These are phyloP conservation scores for Chloropsis hardwickii DNA, from an alignment of 2,113 vertebrate genomes.

Conservation along the genomic window DNA sequence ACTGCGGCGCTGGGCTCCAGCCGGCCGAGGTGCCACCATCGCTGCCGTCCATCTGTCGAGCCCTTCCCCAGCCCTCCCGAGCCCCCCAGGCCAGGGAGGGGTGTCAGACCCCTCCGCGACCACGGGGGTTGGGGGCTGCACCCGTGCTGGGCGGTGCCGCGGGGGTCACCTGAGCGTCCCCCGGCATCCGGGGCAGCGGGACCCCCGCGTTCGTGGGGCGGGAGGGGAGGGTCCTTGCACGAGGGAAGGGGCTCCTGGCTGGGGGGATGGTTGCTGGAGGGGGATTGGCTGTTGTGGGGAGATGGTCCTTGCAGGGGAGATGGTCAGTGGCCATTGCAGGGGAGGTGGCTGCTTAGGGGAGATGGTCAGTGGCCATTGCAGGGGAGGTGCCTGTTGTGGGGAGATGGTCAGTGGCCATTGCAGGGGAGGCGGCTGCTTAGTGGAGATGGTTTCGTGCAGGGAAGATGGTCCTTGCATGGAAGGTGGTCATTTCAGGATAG, in stretches of 20 bases:
- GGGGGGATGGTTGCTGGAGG: background rate
- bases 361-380: background rate
- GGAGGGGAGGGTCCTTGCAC: background rate
- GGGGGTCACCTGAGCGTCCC: background rate
- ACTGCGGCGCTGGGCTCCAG: slow-evolving; percentile 53
- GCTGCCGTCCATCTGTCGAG: slow-evolving; percentile 57
- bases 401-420: background rate
- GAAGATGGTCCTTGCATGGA: background rate
- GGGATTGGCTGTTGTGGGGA: too few species aligned
- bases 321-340: background rate
- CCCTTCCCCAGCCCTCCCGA: background rate
- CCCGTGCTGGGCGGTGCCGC: fast-evolving
- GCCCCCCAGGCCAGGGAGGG: background rate
- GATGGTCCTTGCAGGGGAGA: background rate
- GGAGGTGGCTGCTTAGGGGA: background rate
- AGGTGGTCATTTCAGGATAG: background rate
- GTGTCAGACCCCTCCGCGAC: background rate
- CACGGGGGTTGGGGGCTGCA: background rate
- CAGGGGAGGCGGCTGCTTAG: background rate
- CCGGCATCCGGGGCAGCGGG: fast-evolving
- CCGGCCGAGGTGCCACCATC: slow-evolving; percentile 52
- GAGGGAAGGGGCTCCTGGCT: background rate
- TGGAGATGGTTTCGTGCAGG: background rate
- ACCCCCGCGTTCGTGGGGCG: background rate
- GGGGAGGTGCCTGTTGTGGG: too few species aligned